Percentiles rank a stretch among this genome's conserved stretches.
These are phyloP conservation scores for Macrobrachium rosenbergii DNA, from an alignment of 1,140 invertebrate species.

Conservation along the genomic window DNA sequence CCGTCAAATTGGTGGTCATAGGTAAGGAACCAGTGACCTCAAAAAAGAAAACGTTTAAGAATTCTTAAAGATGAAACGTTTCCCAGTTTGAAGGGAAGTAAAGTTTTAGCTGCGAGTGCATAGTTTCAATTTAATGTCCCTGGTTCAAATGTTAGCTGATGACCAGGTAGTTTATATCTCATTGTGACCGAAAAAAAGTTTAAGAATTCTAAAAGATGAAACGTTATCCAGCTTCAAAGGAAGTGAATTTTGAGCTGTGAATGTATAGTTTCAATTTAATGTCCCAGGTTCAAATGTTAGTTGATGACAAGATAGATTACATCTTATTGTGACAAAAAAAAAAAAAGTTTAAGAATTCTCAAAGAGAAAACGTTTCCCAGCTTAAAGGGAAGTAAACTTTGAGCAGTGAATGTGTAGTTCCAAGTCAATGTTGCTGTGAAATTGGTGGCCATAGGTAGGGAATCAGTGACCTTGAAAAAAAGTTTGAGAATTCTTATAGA, in stretches of 20 bases:
- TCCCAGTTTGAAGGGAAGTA: not conserved
- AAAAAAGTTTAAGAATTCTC: too few species aligned
- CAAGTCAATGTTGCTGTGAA: too few species aligned
- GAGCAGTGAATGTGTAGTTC: not conserved
- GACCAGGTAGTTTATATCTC: not conserved
- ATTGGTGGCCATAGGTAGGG: conserved; percentile 34
- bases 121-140: too few species aligned
- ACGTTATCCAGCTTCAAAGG: too few species aligned
- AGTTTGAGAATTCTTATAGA: not conserved
- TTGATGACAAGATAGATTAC: too few species aligned
- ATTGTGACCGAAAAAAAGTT: not conserved
- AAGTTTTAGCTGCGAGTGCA: not conserved
- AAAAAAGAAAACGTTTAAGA: not conserved
- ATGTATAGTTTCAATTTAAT: too few species aligned
- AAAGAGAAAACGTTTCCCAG: too few species aligned
- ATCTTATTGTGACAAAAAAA: too few species aligned
- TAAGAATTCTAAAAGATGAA: not conserved
- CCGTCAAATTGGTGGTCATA: conserved; percentile 37
- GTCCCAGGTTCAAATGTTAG: too few species aligned
- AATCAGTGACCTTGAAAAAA: not conserved
- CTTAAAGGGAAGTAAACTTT: not conserved
- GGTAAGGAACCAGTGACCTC: not conserved
- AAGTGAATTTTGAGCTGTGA: too few species aligned
- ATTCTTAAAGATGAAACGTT: not conserved
- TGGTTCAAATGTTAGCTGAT: too few species aligned